phyloP scores from a whole-genome alignment of 2,113 vertebrate species.

The Phalacrocorax brasilianus region DNA sequence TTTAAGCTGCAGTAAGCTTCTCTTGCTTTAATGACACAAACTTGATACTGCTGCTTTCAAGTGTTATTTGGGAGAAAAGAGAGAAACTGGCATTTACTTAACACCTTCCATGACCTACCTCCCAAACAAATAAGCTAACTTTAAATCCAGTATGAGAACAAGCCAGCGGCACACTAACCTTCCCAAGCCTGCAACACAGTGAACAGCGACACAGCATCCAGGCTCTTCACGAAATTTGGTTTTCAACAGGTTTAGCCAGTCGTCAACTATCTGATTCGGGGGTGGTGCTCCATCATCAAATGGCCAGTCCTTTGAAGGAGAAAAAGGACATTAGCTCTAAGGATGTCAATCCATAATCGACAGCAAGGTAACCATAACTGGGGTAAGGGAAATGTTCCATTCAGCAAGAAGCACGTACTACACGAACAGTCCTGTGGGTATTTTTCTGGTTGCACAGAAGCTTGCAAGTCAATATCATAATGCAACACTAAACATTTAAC shows the following conservation, averaged over 20 bases:
- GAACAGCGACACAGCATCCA: slow-evolving; percentile 94
- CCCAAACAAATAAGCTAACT: background rate
- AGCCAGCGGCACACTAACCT: slow-evolving; percentile 72
- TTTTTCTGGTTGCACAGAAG: background rate
- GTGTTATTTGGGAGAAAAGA: background rate
- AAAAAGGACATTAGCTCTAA: background rate
- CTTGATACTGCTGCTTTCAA: background rate
- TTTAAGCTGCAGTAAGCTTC: background rate
- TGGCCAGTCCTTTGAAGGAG: slow-evolving; percentile 88
- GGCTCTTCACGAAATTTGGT: slow-evolving; percentile 94
- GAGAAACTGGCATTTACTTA: background rate
- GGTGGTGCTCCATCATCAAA: slow-evolving; percentile 97
- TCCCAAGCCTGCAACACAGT: slow-evolving; percentile 94
- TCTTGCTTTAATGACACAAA: background rate
- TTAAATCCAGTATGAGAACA: background rate
- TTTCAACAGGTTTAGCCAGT: slow-evolving; percentile 96
- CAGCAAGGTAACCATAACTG: background rate
- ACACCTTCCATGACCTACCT: background rate
- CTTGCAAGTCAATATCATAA: background rate
- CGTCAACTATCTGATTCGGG: slow-evolving; percentile 93
- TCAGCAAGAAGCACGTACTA: accelerated
- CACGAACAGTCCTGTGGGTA: accelerated
- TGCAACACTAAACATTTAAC: background rate
- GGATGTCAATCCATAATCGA: background rate
- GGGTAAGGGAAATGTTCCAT: background rate